Base-by-base conservation (phyloP, 2,888 invertebrate species). In the Cryptophagus acutangulus region DNA sequence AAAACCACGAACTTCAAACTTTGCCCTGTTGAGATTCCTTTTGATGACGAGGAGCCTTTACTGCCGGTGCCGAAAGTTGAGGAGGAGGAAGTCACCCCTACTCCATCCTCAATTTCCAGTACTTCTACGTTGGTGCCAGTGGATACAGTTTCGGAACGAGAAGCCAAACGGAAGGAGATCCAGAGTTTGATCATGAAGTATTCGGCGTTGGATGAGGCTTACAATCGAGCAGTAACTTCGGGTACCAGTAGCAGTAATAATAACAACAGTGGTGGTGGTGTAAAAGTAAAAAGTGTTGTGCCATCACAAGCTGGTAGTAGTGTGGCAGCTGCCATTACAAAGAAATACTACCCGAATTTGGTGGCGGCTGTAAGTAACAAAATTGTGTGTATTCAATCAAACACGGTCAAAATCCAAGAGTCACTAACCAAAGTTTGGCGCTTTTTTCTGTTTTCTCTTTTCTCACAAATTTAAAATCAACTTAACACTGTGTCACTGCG, bases 171-270 rank as follows among this genome's bases (percentile, higher is more conserved):
- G 24, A 88, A 88, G 59, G 89, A 90, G 62, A 87, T 87, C 43
- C 84, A 87, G 65, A 81, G 82, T 56, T 72, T 90, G 43, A 87
- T 88, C 45, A 76, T 83, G 74, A 89, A 88, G 65, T 89, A 89
- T 65, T 82, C 86, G 17, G 85, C 84, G 31, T 71, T 87, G 50
- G 86, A 86, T 56, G 84, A 85, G 58, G 78, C 78, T 41, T 83
- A 82, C 66, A 79, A 69, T 64, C 49, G 57, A 40, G 50, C 58
- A 71, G 52, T 65, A 66, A 29, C 26, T 20, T 69, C 73, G 45
- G 73, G 69, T 17, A 33, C 33, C 24, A 34, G 41, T 14, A 16
- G 33, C 14, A 15, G 17, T 15, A 17, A 6, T 17, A 12, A 40
- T 10, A 8, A n/a, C 4, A 41, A 40, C 12, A 24, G 30, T 12